Evolutionary conservation across 2,113 vertebrate species (phyloP).

Genomic region (Trochalopteron elliotii): DNA sequence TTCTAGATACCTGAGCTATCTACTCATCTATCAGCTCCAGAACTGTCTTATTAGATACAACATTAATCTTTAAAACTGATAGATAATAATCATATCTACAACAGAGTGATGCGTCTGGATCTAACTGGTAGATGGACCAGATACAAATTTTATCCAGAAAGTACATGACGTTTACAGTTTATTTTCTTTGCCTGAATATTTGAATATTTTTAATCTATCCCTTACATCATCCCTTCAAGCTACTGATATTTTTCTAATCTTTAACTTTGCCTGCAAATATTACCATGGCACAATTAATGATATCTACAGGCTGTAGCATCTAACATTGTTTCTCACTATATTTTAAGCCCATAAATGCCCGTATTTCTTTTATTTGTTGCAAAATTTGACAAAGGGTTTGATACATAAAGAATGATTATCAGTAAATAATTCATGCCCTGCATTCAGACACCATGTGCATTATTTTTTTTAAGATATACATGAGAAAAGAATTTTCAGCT

Average conservation of each 20-base stretch:
- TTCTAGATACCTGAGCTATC: background rate
- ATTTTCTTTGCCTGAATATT: background rate
- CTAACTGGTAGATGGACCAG: background rate
- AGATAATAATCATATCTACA: background rate
- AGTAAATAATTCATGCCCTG: background rate
- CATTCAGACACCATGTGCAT: rapidly evolving
- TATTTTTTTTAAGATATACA: background rate
- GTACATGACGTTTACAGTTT: background rate
- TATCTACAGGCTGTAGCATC: background rate
- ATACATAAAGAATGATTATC: background rate
- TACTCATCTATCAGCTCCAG: background rate
- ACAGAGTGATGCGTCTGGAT: background rate
- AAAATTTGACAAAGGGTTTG: background rate
- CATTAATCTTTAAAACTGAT: background rate
- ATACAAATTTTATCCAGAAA: background rate
- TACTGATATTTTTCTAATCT: background rate
- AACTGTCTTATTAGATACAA: background rate
- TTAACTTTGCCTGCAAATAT: background rate
- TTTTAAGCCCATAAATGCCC: background rate
- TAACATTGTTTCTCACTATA: background rate
- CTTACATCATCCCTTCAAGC: background rate
- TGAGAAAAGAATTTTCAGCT: background rate
- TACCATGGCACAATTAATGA: background rate
- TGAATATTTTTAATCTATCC: background rate
- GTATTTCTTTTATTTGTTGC: background rate